These are phyloP conservation scores for Beris chalybata DNA, from an alignment of 2,888 invertebrate genomes.

Conservation along the genomic window DNA sequence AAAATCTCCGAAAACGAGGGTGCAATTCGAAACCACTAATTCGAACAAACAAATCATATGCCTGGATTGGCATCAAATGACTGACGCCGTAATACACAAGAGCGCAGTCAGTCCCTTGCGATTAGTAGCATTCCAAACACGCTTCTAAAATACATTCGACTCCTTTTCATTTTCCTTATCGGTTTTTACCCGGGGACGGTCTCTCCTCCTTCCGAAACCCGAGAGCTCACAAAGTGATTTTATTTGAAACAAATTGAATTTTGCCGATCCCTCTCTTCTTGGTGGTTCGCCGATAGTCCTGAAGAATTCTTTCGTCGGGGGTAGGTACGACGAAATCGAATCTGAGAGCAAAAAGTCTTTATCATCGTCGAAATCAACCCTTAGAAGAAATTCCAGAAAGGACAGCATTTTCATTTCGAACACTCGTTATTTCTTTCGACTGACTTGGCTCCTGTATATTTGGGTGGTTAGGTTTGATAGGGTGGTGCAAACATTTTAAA, in stretches of 20 bases:
- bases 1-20: conserved; percentile 5
- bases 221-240: conserved; percentile 13
- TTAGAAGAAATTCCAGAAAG: too few relatives aligned
- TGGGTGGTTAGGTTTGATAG: too few relatives aligned
- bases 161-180: not conserved
- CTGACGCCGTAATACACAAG: conserved; percentile 15
- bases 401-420: too few relatives aligned
- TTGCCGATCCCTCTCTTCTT: not conserved
- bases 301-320: too few relatives aligned
- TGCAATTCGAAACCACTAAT: conserved; percentile 38
- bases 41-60: conserved; percentile 42
- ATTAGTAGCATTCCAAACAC: conserved; percentile 29
- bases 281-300: too few relatives aligned
- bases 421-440: too few relatives aligned
- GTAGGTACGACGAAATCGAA: too few relatives aligned
- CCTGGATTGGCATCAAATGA: conserved; percentile 42
- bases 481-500: too few relatives aligned
- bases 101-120: conserved; percentile 14
- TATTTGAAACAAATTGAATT: conserved; percentile 21
- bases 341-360: too few relatives aligned
- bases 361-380: too few relatives aligned
- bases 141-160: conserved; percentile 17
- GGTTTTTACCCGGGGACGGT: not conserved
- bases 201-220: not conserved
- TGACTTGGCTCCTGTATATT: too few relatives aligned